Evolutionary conservation across 2,888 invertebrate genomes (phyloP).

Genomic region (Xestia ashworthii): DNA sequence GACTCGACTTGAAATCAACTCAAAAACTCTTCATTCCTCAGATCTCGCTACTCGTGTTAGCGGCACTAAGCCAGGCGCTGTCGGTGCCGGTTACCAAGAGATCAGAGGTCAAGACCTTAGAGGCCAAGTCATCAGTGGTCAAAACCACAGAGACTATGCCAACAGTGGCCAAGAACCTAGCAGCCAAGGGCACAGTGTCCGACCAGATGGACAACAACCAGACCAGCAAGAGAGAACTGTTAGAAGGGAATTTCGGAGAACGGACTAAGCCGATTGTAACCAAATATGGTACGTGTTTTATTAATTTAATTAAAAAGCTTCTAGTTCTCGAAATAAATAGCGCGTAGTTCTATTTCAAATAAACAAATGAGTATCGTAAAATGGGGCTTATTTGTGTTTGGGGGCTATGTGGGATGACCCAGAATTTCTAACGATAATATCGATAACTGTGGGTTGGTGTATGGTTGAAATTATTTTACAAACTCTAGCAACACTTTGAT

Average conservation of each 20-base stretch:
- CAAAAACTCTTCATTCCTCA: conserved; percentile 54
- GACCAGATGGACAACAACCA: conserved; percentile 62
- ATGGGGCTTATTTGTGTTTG: too few relatives aligned
- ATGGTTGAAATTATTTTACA: too few relatives aligned
- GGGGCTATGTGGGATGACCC: too few relatives aligned
- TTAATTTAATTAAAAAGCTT: neutral
- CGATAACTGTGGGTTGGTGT: too few relatives aligned
- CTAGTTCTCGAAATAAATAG: neutral
- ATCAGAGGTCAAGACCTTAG: conserved; percentile 48
- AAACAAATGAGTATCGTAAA: neutral
- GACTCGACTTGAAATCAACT: neutral
- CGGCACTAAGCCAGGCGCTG: conserved; percentile 72
- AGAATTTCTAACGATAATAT: too few relatives aligned
- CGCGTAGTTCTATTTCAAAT: neutral
- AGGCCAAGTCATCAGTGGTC: conserved; percentile 34
- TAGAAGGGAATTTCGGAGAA: conserved; percentile 74
- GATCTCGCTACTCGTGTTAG: conserved; percentile 76
- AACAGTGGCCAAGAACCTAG: conserved; percentile 9
- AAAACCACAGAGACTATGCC: conserved; percentile 21
- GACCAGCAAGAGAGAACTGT: conserved; percentile 76
- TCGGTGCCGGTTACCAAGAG: conserved; percentile 40
- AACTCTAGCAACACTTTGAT: too few relatives aligned
- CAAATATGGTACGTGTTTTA: conserved; percentile 50
- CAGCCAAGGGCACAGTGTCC: conserved; percentile 31
- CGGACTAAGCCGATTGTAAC: conserved; percentile 13